Evolutionary conservation across 1,140 invertebrate genomes (phyloP).

Genomic region (Octopus sinensis): DNA sequence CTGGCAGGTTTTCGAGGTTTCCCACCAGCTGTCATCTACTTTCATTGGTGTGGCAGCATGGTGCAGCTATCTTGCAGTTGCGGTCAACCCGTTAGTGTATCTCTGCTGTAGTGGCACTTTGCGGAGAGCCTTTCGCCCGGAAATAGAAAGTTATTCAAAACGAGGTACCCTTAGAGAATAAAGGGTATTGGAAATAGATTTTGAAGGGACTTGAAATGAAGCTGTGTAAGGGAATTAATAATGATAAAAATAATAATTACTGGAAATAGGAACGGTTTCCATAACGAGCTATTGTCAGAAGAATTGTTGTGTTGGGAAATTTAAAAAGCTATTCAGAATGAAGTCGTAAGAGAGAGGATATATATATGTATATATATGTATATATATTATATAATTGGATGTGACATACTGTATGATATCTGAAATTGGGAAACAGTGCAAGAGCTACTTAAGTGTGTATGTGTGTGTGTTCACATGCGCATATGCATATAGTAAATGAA

Average conservation of each 20-base stretch:
- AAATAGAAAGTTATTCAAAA: conserved; percentile 23
- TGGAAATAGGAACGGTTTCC: neutral
- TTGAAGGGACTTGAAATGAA: neutral
- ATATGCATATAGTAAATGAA: neutral
- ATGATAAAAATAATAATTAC: neutral
- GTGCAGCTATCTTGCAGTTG: conserved; percentile 41
- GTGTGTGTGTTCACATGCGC: neutral
- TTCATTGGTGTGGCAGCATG: conserved; percentile 39
- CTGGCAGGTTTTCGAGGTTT: conserved; percentile 35
- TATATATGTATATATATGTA: neutral
- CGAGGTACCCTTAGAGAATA: conserved; percentile 28
- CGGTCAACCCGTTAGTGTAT: conserved; percentile 41
- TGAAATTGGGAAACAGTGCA: neutral
- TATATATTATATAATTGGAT: neutral
- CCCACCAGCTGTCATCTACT: conserved; percentile 17
- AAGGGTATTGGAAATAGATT: conserved; percentile 9
- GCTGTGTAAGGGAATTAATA: neutral
- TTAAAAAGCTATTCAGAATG: neutral
- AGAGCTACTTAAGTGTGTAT: conserved; percentile 3
- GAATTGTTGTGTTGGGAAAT: neutral
- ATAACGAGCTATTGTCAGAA: neutral
- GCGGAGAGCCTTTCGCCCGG: conserved; percentile 18
- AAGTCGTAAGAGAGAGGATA: neutral
- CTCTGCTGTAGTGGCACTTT: conserved; percentile 24
- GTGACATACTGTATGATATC: neutral